A percentile compares a stretch with the other conserved stretches of the same genome.
Conservation (phyloP, 1,140 invertebrate genomes). For the Tetramorium parvispinum region DNA sequence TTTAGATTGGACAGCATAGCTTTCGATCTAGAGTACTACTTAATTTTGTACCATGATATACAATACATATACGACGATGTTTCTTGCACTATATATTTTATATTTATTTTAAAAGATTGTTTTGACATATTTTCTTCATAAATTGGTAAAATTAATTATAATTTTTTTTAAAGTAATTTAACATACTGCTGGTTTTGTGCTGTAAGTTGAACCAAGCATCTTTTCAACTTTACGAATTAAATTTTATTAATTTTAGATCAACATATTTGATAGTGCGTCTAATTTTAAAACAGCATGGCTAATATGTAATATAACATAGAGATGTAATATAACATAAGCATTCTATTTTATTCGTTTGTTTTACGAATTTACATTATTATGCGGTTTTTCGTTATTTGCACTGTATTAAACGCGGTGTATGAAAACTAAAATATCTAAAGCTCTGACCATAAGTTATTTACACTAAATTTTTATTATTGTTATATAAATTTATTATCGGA, state of each 20-base stretch:
- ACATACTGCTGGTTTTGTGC: background rate
- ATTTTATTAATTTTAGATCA: conserved; percentile 33
- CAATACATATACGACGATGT: background rate
- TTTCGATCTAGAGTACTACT: background rate
- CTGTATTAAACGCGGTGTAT: background rate
- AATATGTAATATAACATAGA: background rate
- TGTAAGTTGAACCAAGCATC: background rate
- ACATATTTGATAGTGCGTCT: background rate
- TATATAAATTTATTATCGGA: no score
- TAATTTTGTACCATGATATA: background rate
- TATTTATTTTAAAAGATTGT: background rate
- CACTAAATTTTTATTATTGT: background rate
- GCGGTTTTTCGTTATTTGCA: background rate
- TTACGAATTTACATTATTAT: conserved; percentile 40
- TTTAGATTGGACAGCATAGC: background rate
- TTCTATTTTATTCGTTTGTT: conserved; percentile 18
- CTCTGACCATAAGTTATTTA: conserved; percentile 20
- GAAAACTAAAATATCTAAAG: conserved; percentile 35
- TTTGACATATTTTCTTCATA: background rate
- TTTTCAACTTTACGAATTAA: background rate
- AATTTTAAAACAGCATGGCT: background rate
- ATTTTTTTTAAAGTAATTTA: background rate
- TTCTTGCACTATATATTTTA: background rate
- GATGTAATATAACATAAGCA: background rate
- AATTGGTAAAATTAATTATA: conserved; percentile 13